Conservation (phyloP, 2,797 vertebrate species). For the Eidolon dupreanum region DNA sequence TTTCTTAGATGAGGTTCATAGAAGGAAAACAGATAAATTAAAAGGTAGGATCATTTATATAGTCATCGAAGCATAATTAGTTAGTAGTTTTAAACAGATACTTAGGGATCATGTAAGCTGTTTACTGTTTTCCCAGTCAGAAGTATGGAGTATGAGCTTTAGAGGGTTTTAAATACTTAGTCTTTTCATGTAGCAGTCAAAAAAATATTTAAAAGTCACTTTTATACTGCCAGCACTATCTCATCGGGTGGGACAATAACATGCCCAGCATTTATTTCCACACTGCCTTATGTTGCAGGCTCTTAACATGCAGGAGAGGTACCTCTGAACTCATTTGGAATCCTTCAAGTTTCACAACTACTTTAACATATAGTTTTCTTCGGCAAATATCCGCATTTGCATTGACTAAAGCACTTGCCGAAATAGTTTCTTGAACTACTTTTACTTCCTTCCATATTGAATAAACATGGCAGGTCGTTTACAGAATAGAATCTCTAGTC, state of each 20-base stretch:
- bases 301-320: not conserved
- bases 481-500: not conserved
- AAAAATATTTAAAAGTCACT: slow-evolving; percentile 33
- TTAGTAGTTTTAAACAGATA: slow-evolving; percentile 4
- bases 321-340: slow-evolving; percentile 31
- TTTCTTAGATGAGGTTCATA: not conserved
- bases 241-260: not conserved
- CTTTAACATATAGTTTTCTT: not conserved
- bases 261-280: not conserved
- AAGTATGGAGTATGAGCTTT: not conserved
- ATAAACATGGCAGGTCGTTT: slow-evolving; percentile 4
- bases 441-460: slow-evolving; percentile 10
- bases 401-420: not conserved
- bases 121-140: not conserved
- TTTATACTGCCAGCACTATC: not conserved
- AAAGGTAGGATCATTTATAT: not conserved
- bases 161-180: not conserved
- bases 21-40: not conserved
- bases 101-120: not conserved
- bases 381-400: not conserved
- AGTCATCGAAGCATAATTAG: not conserved
- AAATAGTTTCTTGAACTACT: not conserved
- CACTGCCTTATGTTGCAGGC: not conserved
- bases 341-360: not conserved
- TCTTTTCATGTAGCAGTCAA: not conserved